Conservation (phyloP, 2,113 vertebrate genomes). For the Panthera leo region DNA sequence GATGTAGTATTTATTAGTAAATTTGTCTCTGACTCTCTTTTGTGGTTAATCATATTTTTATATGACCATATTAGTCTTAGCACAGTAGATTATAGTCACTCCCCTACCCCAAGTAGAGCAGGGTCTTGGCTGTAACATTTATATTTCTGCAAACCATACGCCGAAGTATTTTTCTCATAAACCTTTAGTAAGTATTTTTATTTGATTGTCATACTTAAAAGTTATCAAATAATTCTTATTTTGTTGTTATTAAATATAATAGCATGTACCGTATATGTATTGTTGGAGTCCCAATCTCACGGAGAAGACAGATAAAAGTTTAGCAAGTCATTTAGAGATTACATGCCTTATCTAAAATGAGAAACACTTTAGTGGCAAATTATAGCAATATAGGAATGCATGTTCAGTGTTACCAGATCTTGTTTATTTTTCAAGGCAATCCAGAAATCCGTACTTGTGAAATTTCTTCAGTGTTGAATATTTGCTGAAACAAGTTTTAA, state of each 20-base stretch:
- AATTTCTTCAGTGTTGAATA: slow-evolving; percentile 30
- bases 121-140: neutral
- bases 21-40: neutral
- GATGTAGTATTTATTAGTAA: neutral
- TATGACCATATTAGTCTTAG: neutral
- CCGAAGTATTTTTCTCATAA: neutral
- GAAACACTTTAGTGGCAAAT: neutral
- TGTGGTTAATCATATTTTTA: neutral
- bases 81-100: neutral
- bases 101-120: neutral
- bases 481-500: slow-evolving; percentile 33
- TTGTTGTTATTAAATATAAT: slow-evolving; percentile 18
- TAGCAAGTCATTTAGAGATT: neutral
- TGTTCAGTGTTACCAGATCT: neutral
- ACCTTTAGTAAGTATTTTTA: neutral
- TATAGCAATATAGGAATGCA: neutral
- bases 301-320: neutral
- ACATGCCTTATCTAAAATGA: neutral
- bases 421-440: neutral
- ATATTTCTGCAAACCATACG: neutral
- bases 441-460: neutral
- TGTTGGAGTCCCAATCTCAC: neutral
- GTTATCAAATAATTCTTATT: neutral
- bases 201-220: neutral
- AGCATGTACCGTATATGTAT: neutral